A percentile compares a stretch with the other conserved stretches of the same genome.
These are phyloP conservation scores for Seriola aureovittata DNA, from an alignment of 2,113 vertebrate genomes.

Conservation along the genomic window DNA sequence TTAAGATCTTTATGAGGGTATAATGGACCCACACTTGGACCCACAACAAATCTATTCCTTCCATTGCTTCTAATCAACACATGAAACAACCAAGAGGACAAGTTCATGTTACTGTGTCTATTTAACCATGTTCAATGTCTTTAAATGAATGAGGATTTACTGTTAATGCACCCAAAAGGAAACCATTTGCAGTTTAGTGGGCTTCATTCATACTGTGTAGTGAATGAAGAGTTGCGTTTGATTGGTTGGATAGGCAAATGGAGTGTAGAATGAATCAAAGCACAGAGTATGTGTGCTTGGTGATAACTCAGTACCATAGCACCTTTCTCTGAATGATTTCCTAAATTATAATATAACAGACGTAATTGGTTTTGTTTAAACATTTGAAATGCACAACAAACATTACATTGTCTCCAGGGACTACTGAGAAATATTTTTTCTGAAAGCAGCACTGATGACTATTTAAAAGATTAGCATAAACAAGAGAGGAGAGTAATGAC, in stretches of 20 bases:
- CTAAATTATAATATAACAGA: not conserved
- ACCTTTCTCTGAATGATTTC: slow-evolving; percentile 33
- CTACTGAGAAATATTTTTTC: slow-evolving; percentile 13
- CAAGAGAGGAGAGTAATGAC: not conserved
- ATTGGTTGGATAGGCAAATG: slow-evolving; percentile 3
- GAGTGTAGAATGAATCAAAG: slow-evolving; percentile 30
- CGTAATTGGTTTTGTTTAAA: not conserved
- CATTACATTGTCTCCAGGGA: slow-evolving; percentile 9
- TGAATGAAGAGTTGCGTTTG: slow-evolving; percentile 26
- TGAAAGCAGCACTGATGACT: slow-evolving; percentile 31
- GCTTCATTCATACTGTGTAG: slow-evolving; percentile 36
- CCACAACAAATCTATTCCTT: slow-evolving; percentile 10
- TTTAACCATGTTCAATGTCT: not conserved
- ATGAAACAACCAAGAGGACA: not conserved
- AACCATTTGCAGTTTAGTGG: not conserved
- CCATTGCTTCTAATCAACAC: not conserved
- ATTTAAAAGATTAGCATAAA: slow-evolving; percentile 34
- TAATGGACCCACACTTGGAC: not conserved
- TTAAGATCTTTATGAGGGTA: slow-evolving; percentile 13
- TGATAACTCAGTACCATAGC: not conserved
- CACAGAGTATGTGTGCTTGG: slow-evolving; percentile 1
- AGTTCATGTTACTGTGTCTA: not conserved
- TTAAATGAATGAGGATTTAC: not conserved
- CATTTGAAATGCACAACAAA: slow-evolving; percentile 8
- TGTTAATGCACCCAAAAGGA: not conserved